Conservation (phyloP, 2,797 vertebrate species). For the Acipenser oxyrinchus region DNA sequence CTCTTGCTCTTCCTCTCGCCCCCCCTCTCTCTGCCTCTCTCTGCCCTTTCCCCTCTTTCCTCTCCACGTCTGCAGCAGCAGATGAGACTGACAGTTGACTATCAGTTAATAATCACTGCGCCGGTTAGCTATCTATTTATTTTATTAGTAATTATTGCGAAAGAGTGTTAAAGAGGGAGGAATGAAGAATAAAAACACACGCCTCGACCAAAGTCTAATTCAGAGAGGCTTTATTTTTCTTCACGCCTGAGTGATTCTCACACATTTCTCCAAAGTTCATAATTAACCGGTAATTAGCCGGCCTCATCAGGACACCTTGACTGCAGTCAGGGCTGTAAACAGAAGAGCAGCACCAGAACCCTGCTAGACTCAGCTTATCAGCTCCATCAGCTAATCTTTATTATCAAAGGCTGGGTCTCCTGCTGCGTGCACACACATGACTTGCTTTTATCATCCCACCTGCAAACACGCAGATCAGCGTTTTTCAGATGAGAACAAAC, state of each 20-base stretch:
- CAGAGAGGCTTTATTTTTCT: slow-evolving; percentile 47
- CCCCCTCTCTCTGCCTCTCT: neutral
- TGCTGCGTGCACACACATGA: slow-evolving; percentile 39
- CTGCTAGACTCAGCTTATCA: slow-evolving; percentile 48
- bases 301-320: slow-evolving; percentile 58
- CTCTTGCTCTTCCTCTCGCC: neutral
- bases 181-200: slow-evolving; percentile 46
- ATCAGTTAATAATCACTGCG: slow-evolving; percentile 74
- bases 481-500: slow-evolving; percentile 11
- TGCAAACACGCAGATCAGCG: slow-evolving; percentile 42
- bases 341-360: no score
- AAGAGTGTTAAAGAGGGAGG: slow-evolving; percentile 35
- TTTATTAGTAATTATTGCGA: slow-evolving; percentile 77
- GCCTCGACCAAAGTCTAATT: slow-evolving; percentile 70
- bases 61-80: neutral
- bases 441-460: slow-evolving; percentile 48
- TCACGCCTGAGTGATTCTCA: slow-evolving; percentile 54
- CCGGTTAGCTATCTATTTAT: slow-evolving; percentile 72
- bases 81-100: no score
- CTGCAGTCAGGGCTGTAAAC: slow-evolving; percentile 19
- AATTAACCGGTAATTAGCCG: slow-evolving; percentile 76
- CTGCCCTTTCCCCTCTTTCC: neutral
- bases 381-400: slow-evolving; percentile 63
- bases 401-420: slow-evolving; percentile 54
- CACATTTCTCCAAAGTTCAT: slow-evolving; percentile 62